Conservation (phyloP, 1,140 invertebrate genomes). For the Aphaenogaster rudis region DNA sequence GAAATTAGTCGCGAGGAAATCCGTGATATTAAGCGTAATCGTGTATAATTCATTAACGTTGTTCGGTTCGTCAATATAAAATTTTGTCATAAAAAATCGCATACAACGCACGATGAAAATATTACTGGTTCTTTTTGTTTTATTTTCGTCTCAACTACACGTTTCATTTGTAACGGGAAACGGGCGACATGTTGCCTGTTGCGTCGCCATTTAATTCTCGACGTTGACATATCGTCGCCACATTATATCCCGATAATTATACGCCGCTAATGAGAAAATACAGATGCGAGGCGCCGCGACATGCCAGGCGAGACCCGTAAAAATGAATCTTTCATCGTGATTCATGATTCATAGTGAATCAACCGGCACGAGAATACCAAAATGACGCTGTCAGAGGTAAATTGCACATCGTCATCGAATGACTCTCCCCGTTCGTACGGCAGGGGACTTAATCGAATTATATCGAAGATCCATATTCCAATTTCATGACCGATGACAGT, state of each 20-base stretch:
- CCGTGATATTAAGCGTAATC: constrained; percentile 24
- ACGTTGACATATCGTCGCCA: constrained; percentile 65
- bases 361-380: constrained; percentile 8
- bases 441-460: constrained; percentile 39
- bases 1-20: constrained; percentile 36
- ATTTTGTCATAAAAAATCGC: not conserved
- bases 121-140: not conserved
- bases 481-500: constrained; percentile 4
- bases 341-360: constrained; percentile 48
- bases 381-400: constrained; percentile 3
- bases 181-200: constrained; percentile 55
- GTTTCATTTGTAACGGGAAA: not conserved
- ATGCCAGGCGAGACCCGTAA: constrained; percentile 7
- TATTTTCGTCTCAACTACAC: constrained; percentile 3
- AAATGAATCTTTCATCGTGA: constrained; percentile 56
- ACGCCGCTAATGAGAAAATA: constrained; percentile 58
- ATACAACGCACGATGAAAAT: not conserved
- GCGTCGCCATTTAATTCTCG: constrained; percentile 64
- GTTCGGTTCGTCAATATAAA: not conserved
- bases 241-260: constrained; percentile 57
- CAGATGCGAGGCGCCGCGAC: constrained; percentile 20
- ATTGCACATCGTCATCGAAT: constrained; percentile 46
- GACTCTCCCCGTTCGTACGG: not conserved
- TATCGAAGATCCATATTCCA: constrained; percentile 35
- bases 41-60: not conserved